Base-by-base conservation (phyloP, 2,797 vertebrate genomes). In the Vespertilio murinus region DNA sequence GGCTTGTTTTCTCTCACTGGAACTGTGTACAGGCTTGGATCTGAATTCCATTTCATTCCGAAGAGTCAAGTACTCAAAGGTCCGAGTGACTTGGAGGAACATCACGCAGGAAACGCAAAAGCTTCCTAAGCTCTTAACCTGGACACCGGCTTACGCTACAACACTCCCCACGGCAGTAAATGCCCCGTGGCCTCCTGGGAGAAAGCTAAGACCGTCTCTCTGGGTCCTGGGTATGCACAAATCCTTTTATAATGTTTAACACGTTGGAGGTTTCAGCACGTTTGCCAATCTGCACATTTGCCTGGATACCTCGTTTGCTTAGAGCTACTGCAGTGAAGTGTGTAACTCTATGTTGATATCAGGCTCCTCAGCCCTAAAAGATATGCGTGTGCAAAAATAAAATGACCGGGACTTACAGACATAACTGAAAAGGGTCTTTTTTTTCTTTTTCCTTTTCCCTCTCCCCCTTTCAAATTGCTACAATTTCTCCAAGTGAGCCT, bases 401-500 rank as follows among this genome's bases (percentile, higher is more conserved):
- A 96, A 94, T 92, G 12, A 67, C 47, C 73, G 45, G 54, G 74
- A 95, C 42, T 86, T 90, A 85, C 0, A 96, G 81, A 95, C 92
- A 91, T 79, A 78, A 93, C 90, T 42, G 45, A 79, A 77, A 78
- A 93, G 80, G 35, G 25, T 77, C 56, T 88, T 74, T 84, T 78
- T 81, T 40, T 11, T 42, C 10, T 9, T 42, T 78, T 81, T 40
- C 2, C 11, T 2, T 9, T 42, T 42, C 42, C 11, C 45, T 14
- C 13, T 2, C 6, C 8, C 18, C 30, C 33, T 82, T 74, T 33
- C 82, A 81, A 81, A 84, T 90, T 97, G 93, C 95, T 97, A 93
- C 88, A 97, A 97, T 81, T 97, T 96, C 90, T 97, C 38, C 23
- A 96, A 96, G 96, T 90, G 88, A 97, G 93, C 94, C 95, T 87